Evolutionary conservation across 2,113 vertebrate genomes (phyloP).

Genomic region (Notothenia rossii): DNA sequence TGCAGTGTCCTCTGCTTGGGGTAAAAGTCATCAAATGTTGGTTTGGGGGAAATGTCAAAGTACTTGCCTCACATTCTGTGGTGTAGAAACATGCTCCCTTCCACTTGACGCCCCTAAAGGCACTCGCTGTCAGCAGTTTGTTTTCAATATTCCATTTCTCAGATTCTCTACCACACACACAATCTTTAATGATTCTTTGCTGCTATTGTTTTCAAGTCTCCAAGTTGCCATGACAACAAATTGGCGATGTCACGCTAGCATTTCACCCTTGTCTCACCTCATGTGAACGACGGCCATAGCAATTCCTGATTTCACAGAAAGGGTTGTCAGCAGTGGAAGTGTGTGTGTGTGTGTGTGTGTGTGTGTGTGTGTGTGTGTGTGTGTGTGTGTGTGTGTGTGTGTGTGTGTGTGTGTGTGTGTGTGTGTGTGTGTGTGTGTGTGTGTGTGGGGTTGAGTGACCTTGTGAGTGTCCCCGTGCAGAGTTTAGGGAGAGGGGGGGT

Average conservation of each 20-base stretch:
- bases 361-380: slow-evolving; percentile 20
- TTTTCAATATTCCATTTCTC: slow-evolving; percentile 52
- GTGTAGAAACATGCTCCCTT: slow-evolving; percentile 62
- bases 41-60: slow-evolving; percentile 79
- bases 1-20: slow-evolving; percentile 77
- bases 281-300: slow-evolving; percentile 83
- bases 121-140: slow-evolving; percentile 62
- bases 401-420: slow-evolving; percentile 18
- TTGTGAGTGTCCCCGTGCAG: slow-evolving; percentile 85
- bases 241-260: slow-evolving; percentile 86
- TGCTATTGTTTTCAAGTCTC: slow-evolving; percentile 76
- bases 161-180: slow-evolving; percentile 40
- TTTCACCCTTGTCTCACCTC: slow-evolving; percentile 91
- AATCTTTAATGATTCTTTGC: slow-evolving; percentile 29
- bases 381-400: slow-evolving; percentile 21
- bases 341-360: slow-evolving; percentile 17
- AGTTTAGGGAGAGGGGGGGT: slow-evolving; percentile 63
- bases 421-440: slow-evolving; percentile 31
- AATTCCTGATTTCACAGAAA: slow-evolving; percentile 85
- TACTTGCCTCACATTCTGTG: slow-evolving; percentile 70
- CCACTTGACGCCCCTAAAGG: slow-evolving; percentile 70
- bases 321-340: slow-evolving; percentile 58
- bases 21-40: slow-evolving; percentile 82
- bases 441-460: slow-evolving; percentile 71
- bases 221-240: slow-evolving; percentile 91